A percentile compares a stretch with the other conserved stretches of the same genome.
These are phyloP conservation scores for Sminthurinus signatus DNA, from an alignment of 1,140 invertebrate species.

Conservation along the genomic window DNA sequence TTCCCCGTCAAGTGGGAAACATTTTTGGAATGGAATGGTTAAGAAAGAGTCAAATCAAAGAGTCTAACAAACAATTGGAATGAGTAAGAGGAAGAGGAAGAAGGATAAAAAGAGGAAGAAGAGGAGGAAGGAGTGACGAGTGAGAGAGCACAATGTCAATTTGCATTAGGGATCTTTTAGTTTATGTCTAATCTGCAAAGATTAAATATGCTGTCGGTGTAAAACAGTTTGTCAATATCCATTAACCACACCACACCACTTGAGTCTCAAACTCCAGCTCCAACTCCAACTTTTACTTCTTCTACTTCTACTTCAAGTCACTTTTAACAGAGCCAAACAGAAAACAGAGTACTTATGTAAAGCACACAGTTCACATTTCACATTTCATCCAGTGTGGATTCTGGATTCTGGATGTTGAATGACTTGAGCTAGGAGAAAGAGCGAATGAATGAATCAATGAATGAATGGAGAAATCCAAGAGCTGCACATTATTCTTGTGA, in stretches of 20 bases:
- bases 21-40: no score
- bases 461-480: no score
- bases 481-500: conserved; percentile 12
- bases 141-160: conserved; percentile 18
- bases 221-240: conserved; percentile 26
- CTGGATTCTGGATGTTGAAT: no score
- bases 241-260: not conserved
- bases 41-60: no score
- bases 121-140: not conserved
- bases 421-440: no score
- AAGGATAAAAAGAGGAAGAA: not conserved
- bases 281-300: not conserved
- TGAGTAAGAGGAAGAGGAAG: no score
- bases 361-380: no score
- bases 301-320: not conserved
- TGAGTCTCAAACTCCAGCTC: not conserved
- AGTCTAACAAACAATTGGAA: no score
- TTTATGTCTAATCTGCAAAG: conserved; percentile 14
- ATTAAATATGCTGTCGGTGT: conserved; percentile 23
- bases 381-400: no score
- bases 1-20: no score
- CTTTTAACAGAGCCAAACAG: not conserved
- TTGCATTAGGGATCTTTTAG: conserved; percentile 21
- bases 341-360: no score
- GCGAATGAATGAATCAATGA: no score